Conservation (phyloP, 2,113 vertebrate species). For the Paramisgurnus dabryanus region DNA sequence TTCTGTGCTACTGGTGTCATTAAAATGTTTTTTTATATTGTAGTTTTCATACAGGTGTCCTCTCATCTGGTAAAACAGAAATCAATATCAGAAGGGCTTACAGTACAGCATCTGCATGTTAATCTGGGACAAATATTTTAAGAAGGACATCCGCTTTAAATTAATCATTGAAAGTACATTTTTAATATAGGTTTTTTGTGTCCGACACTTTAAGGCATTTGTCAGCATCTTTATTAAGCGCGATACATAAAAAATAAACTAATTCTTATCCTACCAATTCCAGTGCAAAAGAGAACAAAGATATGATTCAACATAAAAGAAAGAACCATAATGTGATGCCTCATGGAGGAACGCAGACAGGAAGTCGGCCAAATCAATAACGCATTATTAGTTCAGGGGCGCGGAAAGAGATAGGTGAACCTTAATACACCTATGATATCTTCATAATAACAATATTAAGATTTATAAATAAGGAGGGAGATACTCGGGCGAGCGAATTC, state of each 20-base stretch:
- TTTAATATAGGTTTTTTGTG: neutral
- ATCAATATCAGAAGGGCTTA: no score
- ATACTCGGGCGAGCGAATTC: conserved; percentile 67
- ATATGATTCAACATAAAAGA: conserved; percentile 26
- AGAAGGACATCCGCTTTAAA: conserved; percentile 1
- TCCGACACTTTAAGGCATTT: neutral
- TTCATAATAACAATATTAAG: conserved; percentile 79
- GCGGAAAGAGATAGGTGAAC: conserved; percentile 70
- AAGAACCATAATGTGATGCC: conserved; percentile 37
- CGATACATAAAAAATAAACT: conserved; percentile 30
- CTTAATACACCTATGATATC: conserved; percentile 75
- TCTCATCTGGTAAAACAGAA: no score
- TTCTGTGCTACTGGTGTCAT: neutral
- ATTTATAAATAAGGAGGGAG: conserved; percentile 73
- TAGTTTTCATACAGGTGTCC: neutral
- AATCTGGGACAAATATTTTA: neutral
- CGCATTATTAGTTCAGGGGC: conserved; percentile 73
- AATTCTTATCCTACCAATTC: conserved; percentile 6
- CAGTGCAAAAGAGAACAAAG: conserved; percentile 34
- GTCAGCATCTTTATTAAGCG: neutral
- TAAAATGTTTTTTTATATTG: no score
- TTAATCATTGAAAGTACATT: conserved; percentile 9
- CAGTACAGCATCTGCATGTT: no score
- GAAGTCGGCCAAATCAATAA: conserved; percentile 71
- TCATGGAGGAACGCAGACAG: conserved; percentile 27